phyloP scores from a whole-genome alignment of 2,888 invertebrate genomes.

The Scaptomyza flava region DNA sequence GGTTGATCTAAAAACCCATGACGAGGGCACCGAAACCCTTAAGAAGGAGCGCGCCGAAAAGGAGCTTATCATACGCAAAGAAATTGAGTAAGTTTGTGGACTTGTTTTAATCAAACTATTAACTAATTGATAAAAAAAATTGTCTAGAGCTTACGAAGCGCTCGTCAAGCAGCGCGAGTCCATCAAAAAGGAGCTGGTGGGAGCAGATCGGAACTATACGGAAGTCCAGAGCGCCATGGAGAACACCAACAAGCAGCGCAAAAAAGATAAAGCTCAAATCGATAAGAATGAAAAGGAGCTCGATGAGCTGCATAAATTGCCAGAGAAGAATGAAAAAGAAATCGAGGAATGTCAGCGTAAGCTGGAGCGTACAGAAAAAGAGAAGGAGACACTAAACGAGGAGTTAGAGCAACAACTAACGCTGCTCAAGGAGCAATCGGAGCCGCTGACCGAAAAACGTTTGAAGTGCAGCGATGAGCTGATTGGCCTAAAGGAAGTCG shows the following conservation, averaged over 20 bases:
- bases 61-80: slow-evolving; percentile 80
- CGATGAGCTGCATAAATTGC: slow-evolving; percentile 87
- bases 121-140: too few relatives aligned
- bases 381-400: slow-evolving; percentile 86
- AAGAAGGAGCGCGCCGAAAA: slow-evolving; percentile 85
- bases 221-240: slow-evolving; percentile 88
- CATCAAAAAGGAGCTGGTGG: slow-evolving; percentile 87
- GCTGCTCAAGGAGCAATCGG: slow-evolving; percentile 86
- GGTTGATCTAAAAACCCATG: slow-evolving; percentile 85
- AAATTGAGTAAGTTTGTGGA: slow-evolving; percentile 77
- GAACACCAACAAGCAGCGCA: slow-evolving; percentile 89
- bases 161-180: slow-evolving; percentile 87
- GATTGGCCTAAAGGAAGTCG: slow-evolving; percentile 88
- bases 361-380: slow-evolving; percentile 85
- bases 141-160: slow-evolving; percentile 86
- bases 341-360: slow-evolving; percentile 88
- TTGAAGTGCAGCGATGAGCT: slow-evolving; percentile 87
- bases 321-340: slow-evolving; percentile 90
- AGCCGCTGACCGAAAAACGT: slow-evolving; percentile 86
- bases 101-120: not conserved
- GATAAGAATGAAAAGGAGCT: slow-evolving; percentile 89
- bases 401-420: slow-evolving; percentile 88
- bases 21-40: slow-evolving; percentile 70
- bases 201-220: slow-evolving; percentile 88
- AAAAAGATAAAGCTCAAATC: slow-evolving; percentile 89